Percentiles rank a stretch among this genome's conserved stretches.
Evolutionary conservation across 2,888 invertebrate species (phyloP).

Genomic region (Noctua fimbriata): DNA sequence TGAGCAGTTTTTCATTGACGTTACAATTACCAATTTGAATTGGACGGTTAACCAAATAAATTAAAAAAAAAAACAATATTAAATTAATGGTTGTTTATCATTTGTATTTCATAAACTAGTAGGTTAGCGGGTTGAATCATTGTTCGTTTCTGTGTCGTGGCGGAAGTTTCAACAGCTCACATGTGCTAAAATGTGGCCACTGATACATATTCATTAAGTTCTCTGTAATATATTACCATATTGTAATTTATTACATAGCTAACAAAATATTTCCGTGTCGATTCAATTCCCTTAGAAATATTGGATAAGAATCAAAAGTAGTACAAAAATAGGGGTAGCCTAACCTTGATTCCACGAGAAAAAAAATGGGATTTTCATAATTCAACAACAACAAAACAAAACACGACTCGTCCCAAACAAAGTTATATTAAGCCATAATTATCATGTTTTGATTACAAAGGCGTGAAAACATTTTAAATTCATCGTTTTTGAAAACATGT

Average conservation of each 20-base stretch:
- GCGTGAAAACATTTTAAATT: slow-evolving; percentile 27
- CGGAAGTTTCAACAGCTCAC: slow-evolving; percentile 57
- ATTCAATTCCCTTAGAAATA: background rate
- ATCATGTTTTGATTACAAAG: slow-evolving; percentile 31
- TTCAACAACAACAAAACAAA: background rate
- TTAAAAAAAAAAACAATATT: slow-evolving; percentile 29
- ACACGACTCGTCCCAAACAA: background rate
- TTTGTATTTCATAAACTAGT: slow-evolving; percentile 40
- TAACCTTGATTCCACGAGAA: background rate
- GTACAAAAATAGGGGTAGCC: background rate
- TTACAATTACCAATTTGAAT: slow-evolving; percentile 54
- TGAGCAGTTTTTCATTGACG: slow-evolving; percentile 50
- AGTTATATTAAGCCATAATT: background rate
- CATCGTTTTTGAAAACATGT: slow-evolving; percentile 37
- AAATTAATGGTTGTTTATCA: slow-evolving; percentile 39
- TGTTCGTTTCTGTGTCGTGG: slow-evolving; percentile 52
- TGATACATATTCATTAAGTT: slow-evolving; percentile 56
- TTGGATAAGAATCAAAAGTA: background rate
- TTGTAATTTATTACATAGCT: background rate
- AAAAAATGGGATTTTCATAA: background rate
- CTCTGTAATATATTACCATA: slow-evolving; percentile 43
- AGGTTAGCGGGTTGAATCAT: slow-evolving; percentile 59
- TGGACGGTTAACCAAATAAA: slow-evolving; percentile 50
- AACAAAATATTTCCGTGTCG: background rate
- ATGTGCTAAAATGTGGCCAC: slow-evolving; percentile 60